Conservation (phyloP, 2,888 invertebrate species). For the Dendrolimus houi region DNA sequence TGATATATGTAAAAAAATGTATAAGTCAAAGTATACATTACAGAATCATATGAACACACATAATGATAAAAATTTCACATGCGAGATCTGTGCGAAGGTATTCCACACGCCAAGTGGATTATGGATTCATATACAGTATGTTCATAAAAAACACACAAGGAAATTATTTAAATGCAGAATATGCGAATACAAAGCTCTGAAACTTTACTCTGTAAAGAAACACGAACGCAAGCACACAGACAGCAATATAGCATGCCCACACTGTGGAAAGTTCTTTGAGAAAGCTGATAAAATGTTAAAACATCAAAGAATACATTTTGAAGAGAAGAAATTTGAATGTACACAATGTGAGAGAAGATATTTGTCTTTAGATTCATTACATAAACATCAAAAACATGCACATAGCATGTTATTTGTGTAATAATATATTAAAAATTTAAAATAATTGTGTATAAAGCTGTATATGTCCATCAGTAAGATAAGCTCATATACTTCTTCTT, state of each 20-base stretch:
- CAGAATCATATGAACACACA: neutral
- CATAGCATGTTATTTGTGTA: neutral
- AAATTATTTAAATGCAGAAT: neutral
- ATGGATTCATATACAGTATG: neutral
- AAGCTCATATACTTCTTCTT: no score
- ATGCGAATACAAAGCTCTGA: neutral
- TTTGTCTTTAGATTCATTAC: neutral
- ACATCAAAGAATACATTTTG: neutral
- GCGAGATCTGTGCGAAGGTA: neutral
- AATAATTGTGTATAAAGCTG: no score
- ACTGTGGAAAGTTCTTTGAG: neutral
- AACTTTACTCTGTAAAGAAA: neutral
- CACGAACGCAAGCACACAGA: neutral
- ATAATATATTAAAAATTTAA: no score
- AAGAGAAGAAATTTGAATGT: neutral
- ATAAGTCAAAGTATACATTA: neutral
- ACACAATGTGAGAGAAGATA: slow-evolving; percentile 2
- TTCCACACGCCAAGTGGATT: neutral
- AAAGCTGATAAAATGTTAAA: neutral
- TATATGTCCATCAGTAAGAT: no score
- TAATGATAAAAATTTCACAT: neutral
- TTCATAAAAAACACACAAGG: neutral
- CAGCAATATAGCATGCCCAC: neutral
- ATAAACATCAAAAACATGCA: neutral
- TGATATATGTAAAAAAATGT: neutral